Evolutionary conservation across 2,888 invertebrate species (phyloP).

Genomic region (Thecophora atra): DNA sequence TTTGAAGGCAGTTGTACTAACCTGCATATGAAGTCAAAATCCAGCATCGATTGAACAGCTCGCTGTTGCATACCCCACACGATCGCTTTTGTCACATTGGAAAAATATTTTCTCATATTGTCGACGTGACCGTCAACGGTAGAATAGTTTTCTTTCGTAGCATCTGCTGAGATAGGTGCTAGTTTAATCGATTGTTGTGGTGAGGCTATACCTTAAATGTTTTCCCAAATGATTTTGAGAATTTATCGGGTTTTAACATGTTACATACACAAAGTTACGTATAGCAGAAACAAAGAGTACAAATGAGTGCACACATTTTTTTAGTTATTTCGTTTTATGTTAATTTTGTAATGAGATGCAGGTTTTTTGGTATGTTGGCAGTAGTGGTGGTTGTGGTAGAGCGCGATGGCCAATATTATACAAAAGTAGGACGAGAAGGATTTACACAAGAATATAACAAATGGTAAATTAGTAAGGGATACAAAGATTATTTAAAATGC

Average conservation of each 20-base stretch:
- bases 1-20: slow-evolving; percentile 44
- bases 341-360: slow-evolving; percentile 20
- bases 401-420: slow-evolving; percentile 46
- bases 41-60: slow-evolving; percentile 80
- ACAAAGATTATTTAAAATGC: not conserved
- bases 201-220: slow-evolving; percentile 59
- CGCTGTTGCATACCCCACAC: slow-evolving; percentile 99
- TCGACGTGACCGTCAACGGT: slow-evolving; percentile 53
- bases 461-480: slow-evolving; percentile 23
- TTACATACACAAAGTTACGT: slow-evolving; percentile 30
- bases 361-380: slow-evolving; percentile 37
- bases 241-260: slow-evolving; percentile 44
- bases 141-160: slow-evolving; percentile 47
- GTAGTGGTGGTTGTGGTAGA: slow-evolving; percentile 39
- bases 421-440: slow-evolving; percentile 44
- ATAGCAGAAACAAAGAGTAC: slow-evolving; percentile 28
- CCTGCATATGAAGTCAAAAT: slow-evolving; percentile 67
- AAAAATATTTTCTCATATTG: slow-evolving; percentile 74
- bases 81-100: slow-evolving; percentile 87
- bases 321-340: slow-evolving; percentile 25
- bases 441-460: slow-evolving; percentile 32
- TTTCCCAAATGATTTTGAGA: slow-evolving; percentile 46
- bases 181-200: slow-evolving; percentile 66
- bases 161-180: slow-evolving; percentile 67
- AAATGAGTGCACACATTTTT: slow-evolving; percentile 38